Base-by-base conservation (phyloP, 2,797 vertebrate species). In the Parotocinclus haroldoi region DNA sequence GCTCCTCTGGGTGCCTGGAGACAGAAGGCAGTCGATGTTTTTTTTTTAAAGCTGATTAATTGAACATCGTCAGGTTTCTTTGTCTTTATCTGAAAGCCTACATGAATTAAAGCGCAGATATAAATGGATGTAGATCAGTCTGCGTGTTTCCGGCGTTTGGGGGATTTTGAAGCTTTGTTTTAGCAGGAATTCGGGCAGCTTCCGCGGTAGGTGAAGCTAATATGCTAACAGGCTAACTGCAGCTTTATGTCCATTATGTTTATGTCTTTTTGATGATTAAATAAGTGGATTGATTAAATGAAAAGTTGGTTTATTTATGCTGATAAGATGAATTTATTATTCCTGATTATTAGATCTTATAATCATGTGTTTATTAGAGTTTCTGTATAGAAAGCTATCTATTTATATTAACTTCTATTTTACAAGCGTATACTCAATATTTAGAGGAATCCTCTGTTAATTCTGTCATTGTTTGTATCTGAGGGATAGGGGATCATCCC, bases 121-220 rank as follows among this genome's bases (percentile, higher is more conserved):
- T 13, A 11, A 9, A 14, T 16, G 48, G 5, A 16, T 9, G 13
- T n/a, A 5, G 13, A 50, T 14, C 48, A 1, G 16, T 3, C 13
- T 4, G 7, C 14, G 48, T 16, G 9, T 7, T 4, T 12, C 10
- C 1, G 12, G 1, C 10, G 17, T 48, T 10, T 7, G 52, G 42
- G 44, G 46, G 10, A 57, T 49, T 42, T 49, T 55, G n/a, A 27
- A 16, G 49, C 16, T 13, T 16, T 16, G 39, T 46, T 19, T 3
- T 40, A 38, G 36, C 49, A 12, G 56, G 17, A 55, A 19, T 58
- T 8, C 44, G 62, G 56, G 44, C 19, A 52, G 66, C 5, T 39
- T 37, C 37, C 36, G 52, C 55, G 51, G 50, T 53, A 17, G 10
- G 56, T 14, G 14, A 3, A 13, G 57, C 65, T 68, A 68, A 68